Percentiles rank a stretch among this genome's conserved stretches.
phyloP scores from a whole-genome alignment of 2,888 invertebrate species.

The Argyresthia goedartella region DNA sequence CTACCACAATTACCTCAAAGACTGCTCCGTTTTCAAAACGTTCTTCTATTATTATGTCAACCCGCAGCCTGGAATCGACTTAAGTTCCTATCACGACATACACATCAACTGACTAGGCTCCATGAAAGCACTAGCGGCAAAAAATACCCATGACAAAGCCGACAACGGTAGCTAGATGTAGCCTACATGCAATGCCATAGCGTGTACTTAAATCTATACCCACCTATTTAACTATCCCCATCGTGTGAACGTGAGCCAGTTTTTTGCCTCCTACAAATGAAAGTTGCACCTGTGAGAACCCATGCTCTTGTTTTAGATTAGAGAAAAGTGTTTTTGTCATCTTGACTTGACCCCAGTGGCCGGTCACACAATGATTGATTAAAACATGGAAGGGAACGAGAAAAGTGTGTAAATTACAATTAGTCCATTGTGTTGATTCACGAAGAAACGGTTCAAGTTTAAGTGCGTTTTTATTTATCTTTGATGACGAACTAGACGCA shows the following conservation, averaged over 20 bases:
- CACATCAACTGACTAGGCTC: conserved; percentile 28
- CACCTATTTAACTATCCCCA: not conserved
- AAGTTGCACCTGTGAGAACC: conserved; percentile 64
- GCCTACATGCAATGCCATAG: not conserved
- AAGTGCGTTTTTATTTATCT: too few species aligned
- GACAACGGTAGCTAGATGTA: not conserved
- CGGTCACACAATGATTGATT: not conserved
- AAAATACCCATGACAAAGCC: conserved; percentile 20
- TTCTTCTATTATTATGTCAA: not conserved
- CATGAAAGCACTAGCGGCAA: conserved; percentile 40
- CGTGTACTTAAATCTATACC: not conserved
- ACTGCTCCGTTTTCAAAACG: too few species aligned
- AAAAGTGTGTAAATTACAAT: too few species aligned
- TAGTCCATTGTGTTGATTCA: too few species aligned
- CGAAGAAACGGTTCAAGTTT: too few species aligned
- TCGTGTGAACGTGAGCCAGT: conserved; percentile 54
- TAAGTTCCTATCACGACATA: conserved; percentile 20
- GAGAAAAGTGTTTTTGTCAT: conserved; percentile 54
- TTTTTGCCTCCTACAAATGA: conserved; percentile 62
- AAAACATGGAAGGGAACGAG: not conserved
- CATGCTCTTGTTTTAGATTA: conserved; percentile 4
- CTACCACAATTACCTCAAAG: too few species aligned
- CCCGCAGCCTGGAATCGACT: not conserved
- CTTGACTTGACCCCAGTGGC: conserved; percentile 28
- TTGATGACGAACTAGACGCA: too few species aligned